Conservation (phyloP, 2,888 invertebrate genomes). For the Acanthosepion pharaonis region DNA sequence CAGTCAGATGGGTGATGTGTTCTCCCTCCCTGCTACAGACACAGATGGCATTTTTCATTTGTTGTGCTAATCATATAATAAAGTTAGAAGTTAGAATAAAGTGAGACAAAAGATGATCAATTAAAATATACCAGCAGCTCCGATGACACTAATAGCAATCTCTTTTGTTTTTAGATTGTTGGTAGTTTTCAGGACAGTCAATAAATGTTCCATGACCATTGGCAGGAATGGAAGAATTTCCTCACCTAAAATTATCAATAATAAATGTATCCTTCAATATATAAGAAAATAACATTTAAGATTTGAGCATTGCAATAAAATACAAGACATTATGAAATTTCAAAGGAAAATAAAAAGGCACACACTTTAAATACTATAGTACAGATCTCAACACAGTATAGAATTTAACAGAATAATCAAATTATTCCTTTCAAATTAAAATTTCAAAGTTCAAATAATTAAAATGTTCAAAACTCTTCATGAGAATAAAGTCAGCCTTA, state of each 20-base stretch:
- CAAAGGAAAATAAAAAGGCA: neutral
- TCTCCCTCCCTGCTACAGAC: no score
- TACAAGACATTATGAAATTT: neutral
- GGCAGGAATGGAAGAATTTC: conserved; percentile 84
- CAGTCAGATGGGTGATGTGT: no score
- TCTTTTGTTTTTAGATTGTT: conserved; percentile 79
- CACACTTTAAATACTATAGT: no score
- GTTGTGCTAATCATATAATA: no score
- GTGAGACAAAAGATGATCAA: neutral
- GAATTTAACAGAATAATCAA: no score
- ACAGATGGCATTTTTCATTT: no score
- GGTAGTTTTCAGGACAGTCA: conserved; percentile 74
- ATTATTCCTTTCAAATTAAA: no score
- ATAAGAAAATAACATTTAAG: neutral
- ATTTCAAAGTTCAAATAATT: neutral
- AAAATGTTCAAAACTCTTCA: neutral
- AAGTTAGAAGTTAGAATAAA: no score
- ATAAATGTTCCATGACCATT: conserved; percentile 82
- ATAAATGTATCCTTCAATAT: neutral
- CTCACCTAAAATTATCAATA: conserved; percentile 76
- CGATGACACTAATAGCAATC: conserved; percentile 82
- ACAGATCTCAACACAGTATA: no score
- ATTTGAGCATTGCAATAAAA: neutral
- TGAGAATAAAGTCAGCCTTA: neutral
- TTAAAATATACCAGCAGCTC: conserved; percentile 77